These are phyloP conservation scores for Mechanitis messenoides DNA, from an alignment of 2,888 invertebrate species.

Conservation along the genomic window DNA sequence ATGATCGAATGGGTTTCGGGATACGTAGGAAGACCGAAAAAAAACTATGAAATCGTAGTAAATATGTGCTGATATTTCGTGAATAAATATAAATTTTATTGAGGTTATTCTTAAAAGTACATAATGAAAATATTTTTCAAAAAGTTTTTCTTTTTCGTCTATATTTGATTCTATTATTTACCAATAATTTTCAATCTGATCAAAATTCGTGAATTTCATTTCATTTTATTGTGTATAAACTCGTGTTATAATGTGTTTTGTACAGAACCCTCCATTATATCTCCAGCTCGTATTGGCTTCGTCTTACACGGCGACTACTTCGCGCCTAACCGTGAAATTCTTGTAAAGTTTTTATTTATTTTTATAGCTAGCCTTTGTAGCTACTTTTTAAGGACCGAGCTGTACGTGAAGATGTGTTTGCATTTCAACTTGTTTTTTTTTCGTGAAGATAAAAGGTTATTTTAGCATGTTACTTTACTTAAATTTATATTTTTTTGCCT, in stretches of 20 bases:
- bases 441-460: slow-evolving; percentile 10
- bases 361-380: slow-evolving; percentile 34
- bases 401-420: slow-evolving; percentile 32
- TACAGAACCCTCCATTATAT: neutral
- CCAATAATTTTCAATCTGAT: too few relatives aligned
- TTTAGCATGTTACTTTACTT: slow-evolving; percentile 4
- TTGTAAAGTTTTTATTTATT: slow-evolving; percentile 33
- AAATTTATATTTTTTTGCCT: neutral
- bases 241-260: too few relatives aligned
- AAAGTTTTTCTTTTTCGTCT: too few relatives aligned
- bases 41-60: neutral
- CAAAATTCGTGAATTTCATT: too few relatives aligned
- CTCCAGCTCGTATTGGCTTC: neutral
- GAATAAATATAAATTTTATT: too few relatives aligned
- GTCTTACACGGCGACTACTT: slow-evolving; percentile 26
- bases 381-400: slow-evolving; percentile 33
- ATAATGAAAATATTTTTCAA: too few relatives aligned
- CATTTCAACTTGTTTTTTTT: slow-evolving; percentile 17
- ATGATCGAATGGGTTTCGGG: neutral
- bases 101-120: too few relatives aligned
- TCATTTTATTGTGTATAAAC: too few relatives aligned
- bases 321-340: slow-evolving; percentile 40
- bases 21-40: neutral
- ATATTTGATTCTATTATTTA: too few relatives aligned
- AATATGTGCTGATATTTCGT: too few relatives aligned